These are phyloP conservation scores for Chrysemys picta DNA, from an alignment of 2,113 vertebrate species.

Conservation along the genomic window DNA sequence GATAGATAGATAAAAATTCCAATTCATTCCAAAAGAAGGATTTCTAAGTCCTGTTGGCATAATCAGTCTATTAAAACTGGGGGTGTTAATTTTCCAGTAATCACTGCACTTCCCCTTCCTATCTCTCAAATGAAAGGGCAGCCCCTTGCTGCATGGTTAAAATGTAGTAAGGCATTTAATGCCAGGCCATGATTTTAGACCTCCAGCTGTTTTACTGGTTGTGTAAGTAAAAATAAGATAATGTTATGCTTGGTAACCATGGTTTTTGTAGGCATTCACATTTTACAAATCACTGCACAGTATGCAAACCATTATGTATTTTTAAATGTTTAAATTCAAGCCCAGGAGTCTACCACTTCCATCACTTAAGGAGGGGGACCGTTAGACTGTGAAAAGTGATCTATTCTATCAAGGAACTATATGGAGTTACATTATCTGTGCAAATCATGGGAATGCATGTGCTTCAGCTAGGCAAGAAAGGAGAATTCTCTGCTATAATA, in stretches of 20 bases:
- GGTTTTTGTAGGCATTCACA: slow-evolving; percentile 80
- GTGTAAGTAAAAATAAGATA: slow-evolving; percentile 88
- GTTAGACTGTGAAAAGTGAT: slow-evolving; percentile 71
- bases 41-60: slow-evolving; percentile 50
- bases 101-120: slow-evolving; percentile 61
- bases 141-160: slow-evolving; percentile 73
- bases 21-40: slow-evolving; percentile 65
- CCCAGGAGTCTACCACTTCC: slow-evolving; percentile 64
- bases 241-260: slow-evolving; percentile 82
- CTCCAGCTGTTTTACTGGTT: slow-evolving; percentile 87
- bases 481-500: slow-evolving; percentile 30
- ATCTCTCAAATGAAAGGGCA: slow-evolving; percentile 66
- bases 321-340: slow-evolving; percentile 79
- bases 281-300: slow-evolving; percentile 85
- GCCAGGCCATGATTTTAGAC: slow-evolving; percentile 80
- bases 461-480: slow-evolving; percentile 18
- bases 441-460: slow-evolving; percentile 62
- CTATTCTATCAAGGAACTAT: slow-evolving; percentile 46
- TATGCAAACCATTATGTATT: slow-evolving; percentile 80
- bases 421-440: slow-evolving; percentile 36
- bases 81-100: slow-evolving; percentile 80
- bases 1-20: slow-evolving; percentile 30
- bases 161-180: slow-evolving; percentile 77
- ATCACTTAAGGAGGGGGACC: slow-evolving; percentile 74
- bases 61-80: slow-evolving; percentile 74